A percentile compares a stretch with the other conserved stretches of the same genome.
Evolutionary conservation across 1,140 invertebrate genomes (phyloP).

Genomic region (Calycopis cecrops): DNA sequence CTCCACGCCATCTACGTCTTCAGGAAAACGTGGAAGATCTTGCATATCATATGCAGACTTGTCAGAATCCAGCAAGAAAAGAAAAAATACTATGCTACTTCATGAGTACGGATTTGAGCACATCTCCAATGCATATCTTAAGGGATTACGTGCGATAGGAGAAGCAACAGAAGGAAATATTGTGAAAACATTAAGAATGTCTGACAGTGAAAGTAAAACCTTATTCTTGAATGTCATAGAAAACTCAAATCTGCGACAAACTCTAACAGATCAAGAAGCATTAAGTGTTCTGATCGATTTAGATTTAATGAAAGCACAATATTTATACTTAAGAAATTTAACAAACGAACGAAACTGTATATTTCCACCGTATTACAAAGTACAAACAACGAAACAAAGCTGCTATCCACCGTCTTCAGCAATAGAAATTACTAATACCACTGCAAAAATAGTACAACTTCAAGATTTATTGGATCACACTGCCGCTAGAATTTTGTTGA

Average conservation of each 20-base stretch:
- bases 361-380: constrained; percentile 14
- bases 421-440: constrained; percentile 7
- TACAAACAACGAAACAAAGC: constrained; percentile 11
- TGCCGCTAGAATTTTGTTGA: constrained; percentile 14
- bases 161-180: constrained; percentile 15
- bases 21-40: constrained; percentile 8
- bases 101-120: constrained; percentile 18
- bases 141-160: constrained; percentile 15
- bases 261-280: constrained; percentile 16
- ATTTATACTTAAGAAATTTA: constrained; percentile 16
- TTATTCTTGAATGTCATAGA: constrained; percentile 13
- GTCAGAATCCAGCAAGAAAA: constrained; percentile 17
- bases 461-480: constrained; percentile 16
- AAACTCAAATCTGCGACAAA: constrained; percentile 1
- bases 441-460: constrained; percentile 12
- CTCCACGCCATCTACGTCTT: constrained; percentile 3
- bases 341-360: constrained; percentile 13
- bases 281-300: too few species aligned
- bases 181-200: constrained; percentile 8
- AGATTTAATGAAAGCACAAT: constrained; percentile 22
- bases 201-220: constrained; percentile 13
- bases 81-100: constrained; percentile 15
- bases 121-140: constrained; percentile 17
- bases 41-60: constrained; percentile 16
- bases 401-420: constrained; percentile 16